Base-by-base conservation (phyloP, 2,113 vertebrate species). In the Neodon shergylaensis region DNA sequence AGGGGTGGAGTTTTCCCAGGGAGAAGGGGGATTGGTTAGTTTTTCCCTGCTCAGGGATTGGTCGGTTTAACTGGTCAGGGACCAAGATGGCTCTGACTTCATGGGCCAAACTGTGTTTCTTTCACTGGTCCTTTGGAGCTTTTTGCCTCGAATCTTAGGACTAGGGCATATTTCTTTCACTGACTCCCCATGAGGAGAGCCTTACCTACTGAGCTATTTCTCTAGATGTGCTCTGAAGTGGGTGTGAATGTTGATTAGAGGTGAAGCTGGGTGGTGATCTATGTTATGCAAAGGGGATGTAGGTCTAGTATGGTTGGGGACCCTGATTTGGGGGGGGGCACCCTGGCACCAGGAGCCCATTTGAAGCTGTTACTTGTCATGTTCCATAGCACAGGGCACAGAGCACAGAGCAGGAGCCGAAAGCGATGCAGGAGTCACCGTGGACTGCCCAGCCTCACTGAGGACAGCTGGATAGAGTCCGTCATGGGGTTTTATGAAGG, bases 171-270 rank as follows among this genome's bases (percentile, higher is more conserved):
- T 58, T 58, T 21, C 58, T 58, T 58, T 58, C 58, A n/a, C n/a
- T n/a, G n/a, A n/a, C n/a, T n/a, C n/a, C n/a, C n/a, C 24, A 61
- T 7, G 54, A n/a, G 24, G 28, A 84, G 39, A 26, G 19, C 28
- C 13, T 83, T 28, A 26, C n/a, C 39, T 9, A 44, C 26, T 16
- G 61, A 65, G 58, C 22, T n/a, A 17, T 63, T 61, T 63, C 81
- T 65, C n/a, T 26, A 65, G 39, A 2, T 70, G 24, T 14, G 5
- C 54, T 68, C 9, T 86, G 17, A 39, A 31, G 6, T 19, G 12
- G 0, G 3, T 8, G 1, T 28, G n/a, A 12, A 3, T 14, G n/a
- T 13, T 72, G 63, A 5, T 2, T 61, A 21, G 39, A 36, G n/a
- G 36, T 7, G 10, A 24, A 7, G 19, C 31, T 22, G 44, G 16